Evolutionary conservation across 2,113 vertebrate species (phyloP).

Genomic region (Ammodytes marinus): DNA sequence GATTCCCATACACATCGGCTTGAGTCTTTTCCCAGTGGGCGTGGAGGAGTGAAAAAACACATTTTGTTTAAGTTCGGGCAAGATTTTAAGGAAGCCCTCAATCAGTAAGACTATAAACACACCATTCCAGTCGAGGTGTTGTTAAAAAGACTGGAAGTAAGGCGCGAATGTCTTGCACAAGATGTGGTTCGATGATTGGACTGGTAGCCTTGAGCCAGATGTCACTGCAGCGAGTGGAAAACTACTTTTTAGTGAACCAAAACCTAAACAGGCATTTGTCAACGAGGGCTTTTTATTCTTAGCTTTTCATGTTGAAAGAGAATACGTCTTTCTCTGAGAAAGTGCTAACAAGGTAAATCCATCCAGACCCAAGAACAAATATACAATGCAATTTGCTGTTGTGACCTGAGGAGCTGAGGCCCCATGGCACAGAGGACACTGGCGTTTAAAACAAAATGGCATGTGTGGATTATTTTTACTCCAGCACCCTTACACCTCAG

Average conservation of each 20-base stretch:
- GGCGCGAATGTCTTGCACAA: slow-evolving; percentile 74
- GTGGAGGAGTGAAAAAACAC: slow-evolving; percentile 76
- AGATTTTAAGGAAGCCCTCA: slow-evolving; percentile 81
- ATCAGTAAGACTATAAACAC: slow-evolving; percentile 82
- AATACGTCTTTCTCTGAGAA: slow-evolving; percentile 35
- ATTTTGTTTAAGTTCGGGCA: slow-evolving; percentile 80
- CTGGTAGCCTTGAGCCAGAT: slow-evolving; percentile 68
- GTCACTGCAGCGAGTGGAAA: slow-evolving; percentile 72
- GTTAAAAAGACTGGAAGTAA: slow-evolving; percentile 76
- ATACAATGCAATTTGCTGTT: slow-evolving; percentile 70
- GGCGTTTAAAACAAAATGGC: slow-evolving; percentile 8
- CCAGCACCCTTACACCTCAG: background rate
- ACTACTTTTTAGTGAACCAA: slow-evolving; percentile 63
- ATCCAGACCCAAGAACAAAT: slow-evolving; percentile 67
- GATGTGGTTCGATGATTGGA: slow-evolving; percentile 77
- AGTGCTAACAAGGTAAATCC: slow-evolving; percentile 69
- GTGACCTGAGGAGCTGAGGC: slow-evolving; percentile 47
- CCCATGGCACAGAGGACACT: slow-evolving; percentile 14
- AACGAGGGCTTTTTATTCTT: slow-evolving; percentile 59
- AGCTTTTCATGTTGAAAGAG: slow-evolving; percentile 54
- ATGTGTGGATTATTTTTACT: background rate
- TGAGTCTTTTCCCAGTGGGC: slow-evolving; percentile 68
- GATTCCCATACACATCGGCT: slow-evolving; percentile 47
- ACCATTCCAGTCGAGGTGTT: slow-evolving; percentile 75
- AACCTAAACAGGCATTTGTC: slow-evolving; percentile 74